Percentiles rank a stretch among this genome's conserved stretches.
Evolutionary conservation across 2,113 vertebrate species (phyloP).

Genomic region (Pseudorasbora parva): DNA sequence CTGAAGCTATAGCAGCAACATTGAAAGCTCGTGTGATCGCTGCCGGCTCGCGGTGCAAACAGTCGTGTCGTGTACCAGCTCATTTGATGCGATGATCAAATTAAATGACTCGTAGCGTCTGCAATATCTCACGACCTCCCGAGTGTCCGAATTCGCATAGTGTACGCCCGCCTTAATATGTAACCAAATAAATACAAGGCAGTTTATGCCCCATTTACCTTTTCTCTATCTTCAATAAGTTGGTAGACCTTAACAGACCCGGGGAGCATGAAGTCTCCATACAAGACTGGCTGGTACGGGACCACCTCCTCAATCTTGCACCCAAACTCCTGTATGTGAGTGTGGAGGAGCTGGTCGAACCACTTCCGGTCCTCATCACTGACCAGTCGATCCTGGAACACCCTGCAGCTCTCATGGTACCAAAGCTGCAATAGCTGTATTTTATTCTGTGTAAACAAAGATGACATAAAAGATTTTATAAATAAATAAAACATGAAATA

Average conservation of each 20-base stretch:
- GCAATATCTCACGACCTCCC: no score
- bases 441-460: slow-evolving; percentile 72
- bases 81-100: no score
- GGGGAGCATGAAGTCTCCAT: slow-evolving; percentile 88
- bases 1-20: no score
- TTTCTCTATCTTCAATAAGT: slow-evolving; percentile 78
- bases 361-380: slow-evolving; percentile 81
- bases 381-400: slow-evolving; percentile 89
- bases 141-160: no score
- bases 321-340: slow-evolving; percentile 75
- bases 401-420: slow-evolving; percentile 90
- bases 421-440: slow-evolving; percentile 83
- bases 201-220: slow-evolving; percentile 69
- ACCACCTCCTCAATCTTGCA: slow-evolving; percentile 80
- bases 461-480: not conserved
- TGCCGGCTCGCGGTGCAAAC: no score
- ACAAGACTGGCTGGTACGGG: slow-evolving; percentile 83
- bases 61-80: no score
- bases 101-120: no score
- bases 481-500: not conserved
- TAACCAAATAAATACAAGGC: not conserved
- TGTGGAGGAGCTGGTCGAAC: slow-evolving; percentile 83
- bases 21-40: no score
- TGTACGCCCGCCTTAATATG: no score
- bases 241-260: slow-evolving; percentile 80